Percentiles rank a stretch among this genome's conserved stretches.
These are phyloP conservation scores for Andrena bicolor DNA, from an alignment of 2,888 invertebrate species.

Conservation along the genomic window DNA sequence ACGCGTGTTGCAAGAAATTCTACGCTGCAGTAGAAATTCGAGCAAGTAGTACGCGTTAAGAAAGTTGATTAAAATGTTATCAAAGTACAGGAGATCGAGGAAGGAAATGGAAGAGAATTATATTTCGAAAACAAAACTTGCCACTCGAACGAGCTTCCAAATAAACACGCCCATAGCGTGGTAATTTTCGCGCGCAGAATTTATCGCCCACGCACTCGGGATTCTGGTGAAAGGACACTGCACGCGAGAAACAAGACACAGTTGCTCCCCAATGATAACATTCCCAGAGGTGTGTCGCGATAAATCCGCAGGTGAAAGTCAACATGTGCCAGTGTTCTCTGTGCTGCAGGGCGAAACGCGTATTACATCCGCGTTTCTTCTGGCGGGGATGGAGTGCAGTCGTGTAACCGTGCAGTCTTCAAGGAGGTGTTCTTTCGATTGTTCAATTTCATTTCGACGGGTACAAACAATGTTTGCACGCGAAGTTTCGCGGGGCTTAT, in stretches of 20 bases:
- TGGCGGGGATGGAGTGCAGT: constrained; percentile 2
- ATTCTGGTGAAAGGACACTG: constrained; percentile 53
- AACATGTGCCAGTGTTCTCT: constrained; percentile 51
- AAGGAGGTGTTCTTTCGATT: neutral
- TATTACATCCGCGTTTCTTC: constrained; percentile 19
- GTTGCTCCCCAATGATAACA: constrained; percentile 69
- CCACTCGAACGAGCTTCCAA: constrained; percentile 21
- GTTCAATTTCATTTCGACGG: constrained; percentile 15
- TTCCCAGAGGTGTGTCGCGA: constrained; percentile 70
- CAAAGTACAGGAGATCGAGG: neutral
- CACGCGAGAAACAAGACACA: constrained; percentile 63
- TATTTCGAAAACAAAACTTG: constrained; percentile 11
- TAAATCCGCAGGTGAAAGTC: constrained; percentile 71
- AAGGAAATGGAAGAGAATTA: neutral
- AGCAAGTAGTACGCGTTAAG: too few species aligned
- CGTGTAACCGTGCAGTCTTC: neutral
- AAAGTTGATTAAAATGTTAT: too few species aligned
- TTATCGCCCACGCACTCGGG: constrained; percentile 40
- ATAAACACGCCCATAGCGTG: constrained; percentile 31
- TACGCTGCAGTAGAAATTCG: too few species aligned
- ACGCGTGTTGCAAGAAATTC: too few species aligned
- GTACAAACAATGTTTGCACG: neutral
- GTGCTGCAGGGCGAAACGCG: constrained; percentile 18
- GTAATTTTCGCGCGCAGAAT: constrained; percentile 51
- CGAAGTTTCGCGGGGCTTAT: too few species aligned